Evolutionary conservation across 2,888 invertebrate species (phyloP), one percentile per base, ranked within the genome.

Genomic region (Oscheius myriophilus): DNA sequence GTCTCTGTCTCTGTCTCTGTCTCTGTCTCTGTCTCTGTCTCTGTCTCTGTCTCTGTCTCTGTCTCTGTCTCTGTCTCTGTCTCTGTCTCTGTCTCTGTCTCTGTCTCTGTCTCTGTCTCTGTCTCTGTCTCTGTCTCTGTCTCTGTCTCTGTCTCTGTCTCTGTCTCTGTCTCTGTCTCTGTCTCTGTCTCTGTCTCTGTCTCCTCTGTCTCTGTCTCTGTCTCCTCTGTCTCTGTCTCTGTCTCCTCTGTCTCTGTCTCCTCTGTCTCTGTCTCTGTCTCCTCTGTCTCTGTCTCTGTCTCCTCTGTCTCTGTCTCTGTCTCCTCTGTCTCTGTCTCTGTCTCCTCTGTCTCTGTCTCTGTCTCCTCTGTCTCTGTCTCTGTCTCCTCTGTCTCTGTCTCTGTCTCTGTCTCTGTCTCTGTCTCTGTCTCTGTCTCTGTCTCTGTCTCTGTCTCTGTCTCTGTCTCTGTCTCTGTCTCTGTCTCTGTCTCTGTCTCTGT

Each of bases 341-440:
- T 64, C 62, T 70, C 64, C 33, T 70, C 64, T 63, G 62, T 70
- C 70, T 64, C 58, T 62, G 55, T 63, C 66, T 66, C 64, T 59
- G 65, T 64, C 62, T 70, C 64, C 33, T 70, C 64, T 63, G 62
- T 70, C 70, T 64, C 58, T 62, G 55, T 63, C 66, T 66, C 64
- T 59, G 65, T 64, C 62, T 70, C 64, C n/a, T n/a, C n/a, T n/a
- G n/a, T n/a, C n/a, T n/a, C n/a, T n/a, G n/a, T 33, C 33, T 70
- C 64, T 63, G 62, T 70, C 70, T 64, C 58, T 62, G 55, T 63
- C 66, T 66, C 64, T 59, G 65, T 64, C 62, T 70, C 64, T n/a
- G n/a, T 33, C 33, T 70, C 64, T 63, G 62, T 70, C 70, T 64
- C 58, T 62, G 55, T 63, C 66, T 66, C 64, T 59, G 65, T 64